A percentile compares a stretch with the other conserved stretches of the same genome.
Conservation (phyloP, 92 coral and sea anemone species). For the Epizoanthus rinbou region DNA sequence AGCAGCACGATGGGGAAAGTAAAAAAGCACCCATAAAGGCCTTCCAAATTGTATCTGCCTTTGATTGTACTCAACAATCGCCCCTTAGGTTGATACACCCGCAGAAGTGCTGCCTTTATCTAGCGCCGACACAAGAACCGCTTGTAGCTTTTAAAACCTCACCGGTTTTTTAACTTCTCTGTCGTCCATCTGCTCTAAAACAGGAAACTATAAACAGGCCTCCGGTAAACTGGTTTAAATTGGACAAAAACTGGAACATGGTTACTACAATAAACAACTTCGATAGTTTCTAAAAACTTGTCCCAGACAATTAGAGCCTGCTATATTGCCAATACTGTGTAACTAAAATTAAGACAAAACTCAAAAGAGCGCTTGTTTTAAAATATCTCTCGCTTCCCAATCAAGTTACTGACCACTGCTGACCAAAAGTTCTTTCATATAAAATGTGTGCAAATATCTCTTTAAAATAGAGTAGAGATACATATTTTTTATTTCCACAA, state of each 20-base stretch:
- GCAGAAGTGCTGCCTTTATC: constrained; percentile 19
- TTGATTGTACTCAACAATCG: constrained; percentile 20
- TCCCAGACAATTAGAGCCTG: constrained; percentile 26
- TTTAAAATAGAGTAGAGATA: too few relatives aligned
- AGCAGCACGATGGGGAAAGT: constrained; percentile 9
- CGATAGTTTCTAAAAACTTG: constrained; percentile 8
- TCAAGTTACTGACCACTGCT: too few relatives aligned
- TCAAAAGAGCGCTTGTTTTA: neutral
- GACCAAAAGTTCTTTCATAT: too few relatives aligned
- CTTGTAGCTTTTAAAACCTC: constrained; percentile 27
- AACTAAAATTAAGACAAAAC: constrained; percentile 5
- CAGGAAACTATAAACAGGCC: constrained; percentile 15
- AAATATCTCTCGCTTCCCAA: too few relatives aligned
- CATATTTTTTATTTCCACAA: too few relatives aligned
- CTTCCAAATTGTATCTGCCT: constrained; percentile 21
- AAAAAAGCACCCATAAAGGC: constrained; percentile 19
- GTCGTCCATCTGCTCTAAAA: constrained; percentile 11
- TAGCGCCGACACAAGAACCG: constrained; percentile 16
- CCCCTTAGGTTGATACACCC: constrained; percentile 24
- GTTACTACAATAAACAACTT: constrained; percentile 23
- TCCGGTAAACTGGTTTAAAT: constrained; percentile 12
- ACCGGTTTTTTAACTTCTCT: too few relatives aligned
- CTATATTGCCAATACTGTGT: constrained; percentile 16
- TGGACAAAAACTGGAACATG: constrained; percentile 9
- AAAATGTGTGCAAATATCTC: too few relatives aligned